These are phyloP conservation scores for Mythimna lalbum DNA, from an alignment of 2,888 invertebrate genomes.

Conservation along the genomic window DNA sequence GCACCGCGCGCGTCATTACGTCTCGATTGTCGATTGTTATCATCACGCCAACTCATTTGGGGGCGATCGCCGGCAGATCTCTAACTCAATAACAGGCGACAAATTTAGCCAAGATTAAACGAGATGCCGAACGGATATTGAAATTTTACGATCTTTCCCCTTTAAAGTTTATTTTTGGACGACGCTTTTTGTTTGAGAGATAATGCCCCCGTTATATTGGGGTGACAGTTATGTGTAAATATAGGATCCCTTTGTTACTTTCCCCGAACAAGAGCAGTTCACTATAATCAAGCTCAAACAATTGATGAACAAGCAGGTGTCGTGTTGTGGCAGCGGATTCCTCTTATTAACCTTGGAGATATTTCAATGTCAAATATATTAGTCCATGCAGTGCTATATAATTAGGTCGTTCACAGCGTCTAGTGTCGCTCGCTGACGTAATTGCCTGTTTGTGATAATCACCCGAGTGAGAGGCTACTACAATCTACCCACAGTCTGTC, in stretches of 20 bases:
- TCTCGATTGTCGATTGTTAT: constrained; percentile 71
- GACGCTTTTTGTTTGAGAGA: constrained; percentile 64
- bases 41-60: constrained; percentile 66
- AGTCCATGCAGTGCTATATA: constrained; percentile 4
- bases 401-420: constrained; percentile 33
- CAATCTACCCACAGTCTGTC: neutral
- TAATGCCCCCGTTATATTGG: constrained; percentile 62
- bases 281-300: constrained; percentile 49
- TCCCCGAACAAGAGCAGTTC: constrained; percentile 46
- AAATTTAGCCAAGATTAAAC: constrained; percentile 79
- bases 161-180: constrained; percentile 73
- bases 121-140: constrained; percentile 78
- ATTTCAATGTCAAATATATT: constrained; percentile 40
- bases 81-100: constrained; percentile 73
- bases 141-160: constrained; percentile 76
- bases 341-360: constrained; percentile 21
- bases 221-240: constrained; percentile 66
- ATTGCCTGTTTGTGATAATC: constrained; percentile 38
- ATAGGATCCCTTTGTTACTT: constrained; percentile 63
- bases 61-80: constrained; percentile 60
- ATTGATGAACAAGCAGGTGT: constrained; percentile 46
- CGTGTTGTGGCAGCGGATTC: neutral
- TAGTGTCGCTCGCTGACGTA: constrained; percentile 40
- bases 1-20: constrained; percentile 54
- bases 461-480: neutral